A percentile compares a stretch with the other conserved stretches of the same genome.
Conservation (phyloP, 2,888 invertebrate genomes). For the Tridacna gigas region DNA sequence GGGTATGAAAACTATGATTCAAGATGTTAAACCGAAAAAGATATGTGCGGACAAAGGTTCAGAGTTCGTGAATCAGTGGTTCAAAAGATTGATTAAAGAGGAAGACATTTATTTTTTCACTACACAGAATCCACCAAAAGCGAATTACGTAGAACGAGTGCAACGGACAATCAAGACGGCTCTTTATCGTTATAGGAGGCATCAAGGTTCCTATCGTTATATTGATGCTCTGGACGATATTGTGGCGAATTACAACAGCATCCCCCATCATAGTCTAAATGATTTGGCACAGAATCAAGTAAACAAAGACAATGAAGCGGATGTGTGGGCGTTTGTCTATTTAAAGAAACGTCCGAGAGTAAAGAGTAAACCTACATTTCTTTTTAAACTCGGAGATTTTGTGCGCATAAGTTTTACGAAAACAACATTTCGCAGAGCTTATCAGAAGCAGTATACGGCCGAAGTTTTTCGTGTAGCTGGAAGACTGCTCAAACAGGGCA, state of each 20-base stretch:
- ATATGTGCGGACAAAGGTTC: conserved; percentile 32
- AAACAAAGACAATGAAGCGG: conserved; percentile 42
- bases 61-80: conserved; percentile 39
- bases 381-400: conserved; percentile 30
- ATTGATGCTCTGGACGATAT: conserved; percentile 13
- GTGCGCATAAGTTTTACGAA: conserved; percentile 41
- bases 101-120: conserved; percentile 35
- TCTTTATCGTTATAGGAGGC: conserved; percentile 17
- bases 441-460: conserved; percentile 41
- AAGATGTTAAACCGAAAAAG: conserved; percentile 32
- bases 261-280: conserved; percentile 37
- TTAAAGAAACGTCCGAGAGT: conserved; percentile 23
- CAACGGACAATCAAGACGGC: conserved; percentile 32
- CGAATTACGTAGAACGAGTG: conserved; percentile 31
- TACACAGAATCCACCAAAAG: conserved; percentile 37
- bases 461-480: conserved; percentile 46
- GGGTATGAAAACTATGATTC: conserved; percentile 37
- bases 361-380: conserved; percentile 26
- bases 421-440: conserved; percentile 29
- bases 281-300: conserved; percentile 36
- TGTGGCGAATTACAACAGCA: conserved; percentile 25
- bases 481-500: conserved; percentile 32
- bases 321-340: conserved; percentile 47
- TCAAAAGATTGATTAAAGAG: conserved; percentile 25
- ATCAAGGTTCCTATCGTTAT: conserved; percentile 28